Percentiles rank a stretch among this genome's conserved stretches.
Conservation (phyloP, 2,113 vertebrate genomes). For the Aplodontia rufa region DNA sequence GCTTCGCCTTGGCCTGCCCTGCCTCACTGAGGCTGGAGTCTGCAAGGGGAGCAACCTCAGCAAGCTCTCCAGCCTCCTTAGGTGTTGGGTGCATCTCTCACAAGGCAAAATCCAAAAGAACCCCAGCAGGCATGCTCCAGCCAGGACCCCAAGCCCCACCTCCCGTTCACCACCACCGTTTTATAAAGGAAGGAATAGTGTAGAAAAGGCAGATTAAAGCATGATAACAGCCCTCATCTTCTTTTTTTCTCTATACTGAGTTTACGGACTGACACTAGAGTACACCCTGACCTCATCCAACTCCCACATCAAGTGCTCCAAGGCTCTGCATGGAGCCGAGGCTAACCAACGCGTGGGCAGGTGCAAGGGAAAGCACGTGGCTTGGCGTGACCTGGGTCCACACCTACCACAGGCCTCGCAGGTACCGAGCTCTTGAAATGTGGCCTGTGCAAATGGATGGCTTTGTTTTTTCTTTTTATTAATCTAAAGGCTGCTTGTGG, state of each 20-base stretch:
- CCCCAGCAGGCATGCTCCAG: too few species aligned
- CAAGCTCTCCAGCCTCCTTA: background rate
- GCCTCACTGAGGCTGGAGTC: background rate
- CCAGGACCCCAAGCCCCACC: background rate
- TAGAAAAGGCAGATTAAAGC: background rate
- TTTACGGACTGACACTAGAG: background rate
- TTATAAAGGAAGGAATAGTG: background rate
- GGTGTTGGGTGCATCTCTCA: background rate
- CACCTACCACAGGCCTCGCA: background rate
- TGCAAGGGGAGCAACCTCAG: background rate
- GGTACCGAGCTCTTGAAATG: background rate
- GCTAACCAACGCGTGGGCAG: too few species aligned
- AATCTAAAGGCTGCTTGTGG: background rate
- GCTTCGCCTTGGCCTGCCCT: too few species aligned
- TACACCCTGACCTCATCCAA: fast-evolving
- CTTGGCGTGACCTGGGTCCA: too few species aligned
- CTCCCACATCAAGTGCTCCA: background rate
- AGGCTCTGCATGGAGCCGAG: background rate
- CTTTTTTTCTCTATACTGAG: background rate
- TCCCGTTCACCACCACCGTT: too few species aligned
- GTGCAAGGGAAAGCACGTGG: too few species aligned
- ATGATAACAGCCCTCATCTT: too few species aligned
- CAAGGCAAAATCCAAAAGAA: too few species aligned
- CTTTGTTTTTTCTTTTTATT: too few species aligned
- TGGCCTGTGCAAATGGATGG: background rate